Conservation (phyloP, 2,113 vertebrate genomes). For the Eurypyga helias region DNA sequence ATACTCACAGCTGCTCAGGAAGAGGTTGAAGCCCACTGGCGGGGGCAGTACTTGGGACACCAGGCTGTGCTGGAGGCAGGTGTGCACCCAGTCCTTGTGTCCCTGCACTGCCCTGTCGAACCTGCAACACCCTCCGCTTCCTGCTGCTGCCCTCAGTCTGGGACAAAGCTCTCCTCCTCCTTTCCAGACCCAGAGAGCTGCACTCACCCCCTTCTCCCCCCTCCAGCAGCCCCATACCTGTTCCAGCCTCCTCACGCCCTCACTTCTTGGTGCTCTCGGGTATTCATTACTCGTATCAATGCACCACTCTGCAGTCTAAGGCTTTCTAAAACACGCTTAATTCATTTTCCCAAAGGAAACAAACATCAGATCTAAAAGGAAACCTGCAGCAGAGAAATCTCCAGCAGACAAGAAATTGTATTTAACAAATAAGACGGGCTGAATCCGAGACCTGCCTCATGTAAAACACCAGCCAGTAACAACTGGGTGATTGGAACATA, state of each 20-base stretch:
- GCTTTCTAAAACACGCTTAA: not conserved
- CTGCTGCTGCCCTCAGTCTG: not conserved
- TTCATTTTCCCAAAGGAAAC: not conserved
- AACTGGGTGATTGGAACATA: not conserved
- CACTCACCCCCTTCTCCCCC: not conserved
- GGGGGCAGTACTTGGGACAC: not conserved
- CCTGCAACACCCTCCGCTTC: not conserved
- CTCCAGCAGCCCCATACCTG: not conserved
- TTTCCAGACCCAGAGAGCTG: not conserved
- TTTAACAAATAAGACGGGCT: not conserved
- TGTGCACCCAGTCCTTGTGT: not conserved
- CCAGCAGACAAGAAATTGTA: not conserved
- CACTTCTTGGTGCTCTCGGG: not conserved
- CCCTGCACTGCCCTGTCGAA: not conserved
- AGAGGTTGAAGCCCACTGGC: not conserved
- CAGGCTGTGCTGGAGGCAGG: not conserved
- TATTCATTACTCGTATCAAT: not conserved
- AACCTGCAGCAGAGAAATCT: not conserved
- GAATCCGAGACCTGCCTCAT: not conserved
- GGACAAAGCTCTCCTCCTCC: not conserved
- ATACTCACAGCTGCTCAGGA: not conserved
- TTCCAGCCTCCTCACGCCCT: not conserved
- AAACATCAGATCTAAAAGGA: not conserved
- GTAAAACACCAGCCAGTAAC: not conserved
- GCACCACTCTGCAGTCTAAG: not conserved